Conservation (phyloP, 1,140 invertebrate genomes). For the Platyura marginata region DNA sequence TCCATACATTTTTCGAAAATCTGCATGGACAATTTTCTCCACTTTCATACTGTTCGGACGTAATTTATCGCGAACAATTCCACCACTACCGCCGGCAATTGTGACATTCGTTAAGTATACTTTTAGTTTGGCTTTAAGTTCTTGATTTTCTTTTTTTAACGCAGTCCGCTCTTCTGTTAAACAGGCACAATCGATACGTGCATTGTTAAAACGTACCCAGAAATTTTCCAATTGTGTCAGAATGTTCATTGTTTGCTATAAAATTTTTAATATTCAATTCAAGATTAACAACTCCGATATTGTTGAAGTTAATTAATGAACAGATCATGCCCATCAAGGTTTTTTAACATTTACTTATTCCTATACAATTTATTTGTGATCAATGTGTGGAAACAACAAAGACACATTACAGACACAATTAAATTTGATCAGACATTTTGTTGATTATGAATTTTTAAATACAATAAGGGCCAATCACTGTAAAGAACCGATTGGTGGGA, state of each 20-base stretch:
- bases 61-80: slow-evolving; percentile 15
- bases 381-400: too few relatives aligned
- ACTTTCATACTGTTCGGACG: slow-evolving; percentile 22
- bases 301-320: too few relatives aligned
- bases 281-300: too few relatives aligned
- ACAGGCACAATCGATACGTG: slow-evolving; percentile 16
- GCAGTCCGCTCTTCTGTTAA: slow-evolving; percentile 15
- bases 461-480: too few relatives aligned
- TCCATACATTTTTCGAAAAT: background rate
- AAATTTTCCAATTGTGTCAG: slow-evolving; percentile 15
- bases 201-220: slow-evolving; percentile 21
- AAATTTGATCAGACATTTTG: too few relatives aligned
- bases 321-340: too few relatives aligned
- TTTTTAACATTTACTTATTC: too few relatives aligned
- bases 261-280: too few relatives aligned
- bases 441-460: too few relatives aligned
- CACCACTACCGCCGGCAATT: slow-evolving; percentile 17
- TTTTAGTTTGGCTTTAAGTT: slow-evolving; percentile 15
- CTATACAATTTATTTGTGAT: too few relatives aligned
- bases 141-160: slow-evolving; percentile 13
- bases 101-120: slow-evolving; percentile 19
- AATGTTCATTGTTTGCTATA: background rate
- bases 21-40: slow-evolving; percentile 13
- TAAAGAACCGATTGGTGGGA: too few relatives aligned
- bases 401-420: too few relatives aligned